phyloP scores from a whole-genome alignment of 2,888 invertebrate genomes.

The Andricus quercusramuli region DNA sequence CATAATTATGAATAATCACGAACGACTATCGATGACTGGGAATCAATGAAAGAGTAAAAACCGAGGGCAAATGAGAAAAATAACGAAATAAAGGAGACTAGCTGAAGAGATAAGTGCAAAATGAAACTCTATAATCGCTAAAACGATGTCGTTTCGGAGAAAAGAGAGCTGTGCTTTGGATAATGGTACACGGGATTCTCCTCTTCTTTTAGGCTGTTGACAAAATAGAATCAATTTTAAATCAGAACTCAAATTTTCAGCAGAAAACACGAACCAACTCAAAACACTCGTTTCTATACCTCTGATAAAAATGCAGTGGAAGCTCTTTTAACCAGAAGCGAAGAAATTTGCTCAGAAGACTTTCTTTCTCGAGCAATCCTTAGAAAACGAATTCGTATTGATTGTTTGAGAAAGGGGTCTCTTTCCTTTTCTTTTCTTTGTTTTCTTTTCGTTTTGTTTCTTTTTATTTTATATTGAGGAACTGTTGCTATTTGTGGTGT shows the following conservation, averaged over 20 bases:
- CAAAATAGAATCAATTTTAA: slow-evolving; percentile 75
- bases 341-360: slow-evolving; percentile 5
- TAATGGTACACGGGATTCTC: slow-evolving; percentile 78
- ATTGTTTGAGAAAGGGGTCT: slow-evolving; percentile 9
- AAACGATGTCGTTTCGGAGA: slow-evolving; percentile 63
- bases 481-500: slow-evolving; percentile 24
- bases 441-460: slow-evolving; percentile 49
- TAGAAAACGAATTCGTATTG: slow-evolving; percentile 15
- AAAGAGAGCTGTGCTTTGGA: slow-evolving; percentile 73
- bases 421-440: background rate
- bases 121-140: slow-evolving; percentile 54
- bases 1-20: slow-evolving; percentile 17
- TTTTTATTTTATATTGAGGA: slow-evolving; percentile 32
- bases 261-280: slow-evolving; percentile 13
- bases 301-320: slow-evolving; percentile 27
- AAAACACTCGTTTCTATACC: slow-evolving; percentile 26
- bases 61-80: slow-evolving; percentile 45
- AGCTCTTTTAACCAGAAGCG: slow-evolving; percentile 39
- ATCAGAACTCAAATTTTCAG: slow-evolving; percentile 13
- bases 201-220: slow-evolving; percentile 84
- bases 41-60: slow-evolving; percentile 28
- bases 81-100: slow-evolving; percentile 47
- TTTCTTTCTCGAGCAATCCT: slow-evolving; percentile 10
- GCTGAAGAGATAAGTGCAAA: slow-evolving; percentile 46
- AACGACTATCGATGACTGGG: slow-evolving; percentile 46